A percentile compares a stretch with the other conserved stretches of the same genome.
These are phyloP conservation scores for Philopotamus ludificatus DNA, from an alignment of 1,140 invertebrate genomes.

Conservation along the genomic window DNA sequence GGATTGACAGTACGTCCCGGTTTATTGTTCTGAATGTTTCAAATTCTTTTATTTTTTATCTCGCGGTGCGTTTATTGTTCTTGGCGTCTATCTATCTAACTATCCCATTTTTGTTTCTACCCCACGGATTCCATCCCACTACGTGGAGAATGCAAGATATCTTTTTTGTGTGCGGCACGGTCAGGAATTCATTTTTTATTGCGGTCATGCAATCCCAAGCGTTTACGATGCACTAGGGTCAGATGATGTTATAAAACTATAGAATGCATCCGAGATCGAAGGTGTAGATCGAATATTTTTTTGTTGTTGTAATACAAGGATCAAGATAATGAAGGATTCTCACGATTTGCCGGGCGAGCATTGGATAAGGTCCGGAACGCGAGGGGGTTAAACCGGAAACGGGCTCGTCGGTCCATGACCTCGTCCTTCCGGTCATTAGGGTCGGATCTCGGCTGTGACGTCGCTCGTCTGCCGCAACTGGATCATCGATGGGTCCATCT, in stretches of 20 bases:
- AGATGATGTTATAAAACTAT: too few relatives aligned
- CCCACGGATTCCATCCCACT: neutral
- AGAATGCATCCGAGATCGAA: too few relatives aligned
- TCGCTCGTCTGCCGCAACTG: neutral
- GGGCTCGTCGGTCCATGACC: slow-evolving; percentile 10
- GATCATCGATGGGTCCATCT: neutral
- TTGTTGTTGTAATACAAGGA: too few relatives aligned
- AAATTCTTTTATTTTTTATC: too few relatives aligned
- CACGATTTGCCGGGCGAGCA: neutral
- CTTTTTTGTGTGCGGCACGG: neutral
- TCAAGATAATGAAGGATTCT: neutral
- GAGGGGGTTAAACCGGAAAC: neutral
- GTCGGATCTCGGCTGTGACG: slow-evolving; percentile 29
- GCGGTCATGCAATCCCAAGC: neutral
- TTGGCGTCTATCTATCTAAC: too few relatives aligned
- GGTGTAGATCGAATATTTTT: too few relatives aligned
- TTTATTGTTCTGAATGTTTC: too few relatives aligned
- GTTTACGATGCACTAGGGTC: neutral
- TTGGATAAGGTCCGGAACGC: neutral
- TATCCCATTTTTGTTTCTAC: too few relatives aligned
- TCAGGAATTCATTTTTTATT: neutral
- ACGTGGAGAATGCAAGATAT: neutral
- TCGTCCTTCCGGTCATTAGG: slow-evolving; percentile 36
- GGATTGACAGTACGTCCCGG: too few relatives aligned
- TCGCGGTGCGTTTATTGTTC: too few relatives aligned